Conservation (phyloP, 2,888 invertebrate species). For the Nemurella pictetii region DNA sequence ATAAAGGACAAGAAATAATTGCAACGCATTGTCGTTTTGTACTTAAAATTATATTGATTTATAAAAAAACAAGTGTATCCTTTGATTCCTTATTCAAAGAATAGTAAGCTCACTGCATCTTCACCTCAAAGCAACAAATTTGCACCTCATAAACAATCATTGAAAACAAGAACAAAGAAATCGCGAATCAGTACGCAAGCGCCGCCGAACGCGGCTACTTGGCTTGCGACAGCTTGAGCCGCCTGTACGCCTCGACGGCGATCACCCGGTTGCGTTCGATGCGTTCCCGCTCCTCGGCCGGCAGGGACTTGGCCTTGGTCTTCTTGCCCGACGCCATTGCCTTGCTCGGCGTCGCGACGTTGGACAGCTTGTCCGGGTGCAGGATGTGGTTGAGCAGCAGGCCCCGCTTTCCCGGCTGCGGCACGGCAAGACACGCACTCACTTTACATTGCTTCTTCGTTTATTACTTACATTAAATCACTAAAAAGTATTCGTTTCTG, state of each 20-base stretch:
- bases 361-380: neutral
- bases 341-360: neutral
- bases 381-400: slow-evolving; percentile 14
- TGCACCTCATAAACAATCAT: too few species aligned
- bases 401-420: slow-evolving; percentile 16
- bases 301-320: neutral
- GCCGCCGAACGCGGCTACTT: neutral
- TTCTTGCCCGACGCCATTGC: neutral
- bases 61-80: too few species aligned
- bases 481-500: too few species aligned
- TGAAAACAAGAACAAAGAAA: too few species aligned
- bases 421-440: neutral
- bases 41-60: too few species aligned
- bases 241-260: slow-evolving; percentile 28
- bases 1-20: too few species aligned
- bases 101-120: too few species aligned
- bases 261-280: slow-evolving; percentile 5
- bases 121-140: too few species aligned
- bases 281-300: slow-evolving; percentile 3
- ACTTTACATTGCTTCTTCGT: neutral
- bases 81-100: too few species aligned
- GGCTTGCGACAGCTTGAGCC: neutral
- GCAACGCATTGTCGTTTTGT: too few species aligned
- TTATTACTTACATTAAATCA: too few species aligned
- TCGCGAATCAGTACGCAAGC: too few species aligned